phyloP scores from a whole-genome alignment of 1,140 invertebrate species.

The Eriocheir sinensis region DNA sequence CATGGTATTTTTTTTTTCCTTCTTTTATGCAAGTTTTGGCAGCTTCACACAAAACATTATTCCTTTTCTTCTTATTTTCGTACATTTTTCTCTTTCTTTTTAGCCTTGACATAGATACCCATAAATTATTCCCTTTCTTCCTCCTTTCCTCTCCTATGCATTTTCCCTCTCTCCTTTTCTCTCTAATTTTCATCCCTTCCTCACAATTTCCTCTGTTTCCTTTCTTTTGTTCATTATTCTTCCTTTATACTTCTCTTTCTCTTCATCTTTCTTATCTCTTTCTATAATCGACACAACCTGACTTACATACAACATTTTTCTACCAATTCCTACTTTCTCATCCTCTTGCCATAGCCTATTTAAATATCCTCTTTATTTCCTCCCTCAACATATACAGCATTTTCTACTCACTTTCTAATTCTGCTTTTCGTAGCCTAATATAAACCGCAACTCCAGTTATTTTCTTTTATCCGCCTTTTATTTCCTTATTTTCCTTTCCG shows the following conservation, averaged over 20 bases:
- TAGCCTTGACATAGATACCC: neutral
- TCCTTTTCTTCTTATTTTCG: neutral
- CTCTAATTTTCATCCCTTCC: neutral
- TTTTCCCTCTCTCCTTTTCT: slow-evolving; percentile 8
- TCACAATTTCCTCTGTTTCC: neutral
- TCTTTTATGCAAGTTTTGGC: neutral
- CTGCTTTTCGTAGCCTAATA: too few relatives aligned
- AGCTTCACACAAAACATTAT: too few relatives aligned
- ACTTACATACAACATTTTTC: too few relatives aligned
- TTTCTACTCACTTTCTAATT: too few relatives aligned
- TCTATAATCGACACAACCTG: too few relatives aligned
- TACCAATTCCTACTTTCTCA: too few relatives aligned
- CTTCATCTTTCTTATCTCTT: neutral
- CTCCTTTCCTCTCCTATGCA: neutral
- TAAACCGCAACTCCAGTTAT: too few relatives aligned
- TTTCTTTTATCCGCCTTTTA: too few relatives aligned
- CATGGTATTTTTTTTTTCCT: neutral
- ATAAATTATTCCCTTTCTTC: neutral
- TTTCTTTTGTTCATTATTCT: neutral
- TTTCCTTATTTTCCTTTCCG: too few relatives aligned
- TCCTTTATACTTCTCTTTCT: neutral
- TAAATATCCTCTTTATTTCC: too few relatives aligned
- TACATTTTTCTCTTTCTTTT: neutral
- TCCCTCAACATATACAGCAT: too few relatives aligned
- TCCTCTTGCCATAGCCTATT: too few relatives aligned